Percentiles rank a stretch among this genome's conserved stretches.
Conservation (phyloP, 2,888 invertebrate genomes). For the Eristalinus sepulchralis region DNA sequence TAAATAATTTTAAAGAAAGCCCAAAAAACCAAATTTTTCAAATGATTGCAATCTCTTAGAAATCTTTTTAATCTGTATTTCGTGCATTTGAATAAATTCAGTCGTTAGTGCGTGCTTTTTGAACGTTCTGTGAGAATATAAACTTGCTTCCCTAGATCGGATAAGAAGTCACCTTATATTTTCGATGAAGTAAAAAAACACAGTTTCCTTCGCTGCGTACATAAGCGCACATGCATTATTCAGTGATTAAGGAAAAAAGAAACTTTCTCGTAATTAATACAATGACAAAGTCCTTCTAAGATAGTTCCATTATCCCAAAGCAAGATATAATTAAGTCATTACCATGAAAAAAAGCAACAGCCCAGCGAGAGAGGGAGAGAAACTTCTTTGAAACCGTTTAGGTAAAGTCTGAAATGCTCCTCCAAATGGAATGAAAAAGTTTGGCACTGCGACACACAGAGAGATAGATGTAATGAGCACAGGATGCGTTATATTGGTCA, state of each 20-base stretch:
- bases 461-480: not conserved
- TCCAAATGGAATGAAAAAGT: not conserved
- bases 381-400: not conserved
- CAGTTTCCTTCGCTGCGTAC: too few species aligned
- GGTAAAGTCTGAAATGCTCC: not conserved
- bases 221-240: not conserved
- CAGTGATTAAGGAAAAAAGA: not conserved
- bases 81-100: too few species aligned
- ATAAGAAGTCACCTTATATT: too few species aligned
- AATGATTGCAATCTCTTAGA: too few species aligned
- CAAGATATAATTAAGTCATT: not conserved
- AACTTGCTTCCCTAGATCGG: too few species aligned
- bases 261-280: not conserved
- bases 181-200: not conserved
- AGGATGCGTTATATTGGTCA: constrained; percentile 22
- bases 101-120: too few species aligned
- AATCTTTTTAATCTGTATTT: too few species aligned
- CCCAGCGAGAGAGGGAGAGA: not conserved
- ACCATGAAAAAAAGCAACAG: not conserved
- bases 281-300: not conserved
- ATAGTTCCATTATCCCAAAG: not conserved
- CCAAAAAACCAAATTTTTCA: too few species aligned
- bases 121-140: too few species aligned
- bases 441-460: not conserved
- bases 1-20: too few species aligned